Evolutionary conservation across 2,113 vertebrate genomes (phyloP), one percentile per base, ranked within the genome.

Genomic region (Pungitius pungitius): DNA sequence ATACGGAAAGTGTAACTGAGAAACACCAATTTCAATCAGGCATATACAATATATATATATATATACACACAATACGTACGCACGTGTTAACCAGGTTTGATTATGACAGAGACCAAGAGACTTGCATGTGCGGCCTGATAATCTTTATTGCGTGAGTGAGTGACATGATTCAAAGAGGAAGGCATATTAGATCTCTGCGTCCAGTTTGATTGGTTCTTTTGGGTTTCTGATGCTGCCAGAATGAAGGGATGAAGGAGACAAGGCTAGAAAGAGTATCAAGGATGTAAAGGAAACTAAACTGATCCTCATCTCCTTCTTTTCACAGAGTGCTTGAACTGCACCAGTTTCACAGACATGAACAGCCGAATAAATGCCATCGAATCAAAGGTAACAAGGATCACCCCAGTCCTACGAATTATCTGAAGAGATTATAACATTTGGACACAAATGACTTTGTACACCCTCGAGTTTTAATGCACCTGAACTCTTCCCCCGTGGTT

Each of bases 271-370:
- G 65, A 47, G 47, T 17, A 59, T 54, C 17, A 11, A 35, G 39
- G 42, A n/a, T n/a, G n/a, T n/a, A n/a, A n/a, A 3, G 30, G 7
- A 81, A 85, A 80, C 37, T 59, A 15, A 71, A 12, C 55, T 64
- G 39, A 30, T 56, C 22, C 27, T 37, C 52, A 4, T 75, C 33
- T 84, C 24, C 59, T 10, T 75, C 14, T 54, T 68, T 69, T 55
- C 65, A 6, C 88, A 99, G 97, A 98, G 90, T 98, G 96, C 82
- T 92, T 98, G 95, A 99, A 99, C 91, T 99, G 97, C 71, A 97
- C 96, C 0, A 92, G 92, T 49, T 94, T 96, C 42, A 93, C 90
- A 0, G 91, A 95, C 22, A 96, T 99, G 94, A 96, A 83, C 0
- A 94, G 93, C 85, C 94, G 96, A 66, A 93, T 99, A 64, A 94